These are phyloP conservation scores for Hermodice carunculata DNA, from an alignment of 2,888 invertebrate genomes.

Conservation along the genomic window DNA sequence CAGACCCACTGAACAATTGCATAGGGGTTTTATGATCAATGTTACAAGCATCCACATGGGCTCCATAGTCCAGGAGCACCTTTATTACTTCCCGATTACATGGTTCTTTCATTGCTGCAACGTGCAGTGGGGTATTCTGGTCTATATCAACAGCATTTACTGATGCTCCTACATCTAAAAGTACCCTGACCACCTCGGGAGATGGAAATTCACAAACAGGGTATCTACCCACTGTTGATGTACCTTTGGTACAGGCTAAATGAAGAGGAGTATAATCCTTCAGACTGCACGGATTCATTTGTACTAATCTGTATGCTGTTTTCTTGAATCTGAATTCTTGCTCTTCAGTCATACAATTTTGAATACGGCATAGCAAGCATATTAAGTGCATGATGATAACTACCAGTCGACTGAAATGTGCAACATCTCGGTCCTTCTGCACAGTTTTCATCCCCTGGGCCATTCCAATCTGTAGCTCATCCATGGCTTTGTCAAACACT, in stretches of 20 bases:
- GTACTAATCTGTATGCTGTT: slow-evolving; percentile 83
- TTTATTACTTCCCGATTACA: slow-evolving; percentile 81
- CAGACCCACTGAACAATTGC: slow-evolving; percentile 58
- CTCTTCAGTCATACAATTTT: slow-evolving; percentile 60
- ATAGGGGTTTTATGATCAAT: slow-evolving; percentile 57
- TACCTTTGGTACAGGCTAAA: slow-evolving; percentile 86
- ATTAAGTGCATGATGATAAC: slow-evolving; percentile 83
- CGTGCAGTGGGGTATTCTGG: slow-evolving; percentile 90
- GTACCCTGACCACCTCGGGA: slow-evolving; percentile 79
- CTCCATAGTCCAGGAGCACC: slow-evolving; percentile 83
- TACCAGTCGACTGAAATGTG: slow-evolving; percentile 85
- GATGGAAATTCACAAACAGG: slow-evolving; percentile 82
- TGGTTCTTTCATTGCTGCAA: slow-evolving; percentile 81
- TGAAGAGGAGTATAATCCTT: slow-evolving; percentile 74
- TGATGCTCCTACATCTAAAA: slow-evolving; percentile 81
- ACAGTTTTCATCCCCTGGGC: slow-evolving; percentile 37
- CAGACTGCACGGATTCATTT: slow-evolving; percentile 74
- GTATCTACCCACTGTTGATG: slow-evolving; percentile 77
- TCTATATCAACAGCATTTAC: slow-evolving; percentile 84
- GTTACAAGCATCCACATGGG: slow-evolving; percentile 81
- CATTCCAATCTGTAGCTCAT: slow-evolving; percentile 72
- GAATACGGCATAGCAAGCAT: slow-evolving; percentile 64
- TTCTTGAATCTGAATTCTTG: slow-evolving; percentile 74
- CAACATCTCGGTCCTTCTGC: slow-evolving; percentile 75
- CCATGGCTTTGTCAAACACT: slow-evolving; percentile 85